Evolutionary conservation across 2,888 invertebrate genomes (phyloP), one percentile per base, ranked within the genome.

Genomic region (Meiosimyza platycephala): DNA sequence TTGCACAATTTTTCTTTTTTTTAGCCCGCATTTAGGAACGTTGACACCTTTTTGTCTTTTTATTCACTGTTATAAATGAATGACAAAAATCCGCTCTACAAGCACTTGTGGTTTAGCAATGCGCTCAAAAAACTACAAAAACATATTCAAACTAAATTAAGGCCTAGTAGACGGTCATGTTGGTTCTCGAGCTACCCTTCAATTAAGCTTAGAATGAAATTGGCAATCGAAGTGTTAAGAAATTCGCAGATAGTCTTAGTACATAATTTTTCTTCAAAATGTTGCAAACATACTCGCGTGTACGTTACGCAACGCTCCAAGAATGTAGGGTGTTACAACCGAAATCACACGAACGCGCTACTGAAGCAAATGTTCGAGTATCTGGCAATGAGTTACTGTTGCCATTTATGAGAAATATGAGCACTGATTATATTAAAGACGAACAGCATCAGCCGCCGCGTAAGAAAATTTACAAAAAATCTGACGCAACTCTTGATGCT

Each of bases 21-120:
- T 11, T 57, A 57, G 59, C 11, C 65, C 47, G 47, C 47, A 57
- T 48, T 55, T 63, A 15, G 51, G 51, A 50, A 64, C 68, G 13
- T 60, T 72, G 69, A 50, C 65, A 65, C 66, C 28, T 60, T 64
- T 52, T 47, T 28, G 16, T 52, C 22, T 12, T 60, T 5, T 51
- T 13, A 28, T 28, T n/a, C 22, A 3, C 16, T 11, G 50, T 6
- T 40, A 11, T 18, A 69, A 71, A 72, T 72, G 69, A 66, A 74
- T 70, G 72, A 40, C 40, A 5, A 40, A 40, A 73, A 76, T 73
- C 73, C 63, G 69, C 73, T 76, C 59, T 72, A 72, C 67, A 74
- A 74, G 72, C 72, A 74, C 66, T 73, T 75, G 73, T 64, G 75
- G 73, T 73, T 70, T 70, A 50, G 5, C 59, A 9, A 22, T 33